Evolutionary conservation across 2,797 vertebrate species (phyloP), one percentile per base, ranked within the genome.

Genomic region (Clarias laeviceps): DNA sequence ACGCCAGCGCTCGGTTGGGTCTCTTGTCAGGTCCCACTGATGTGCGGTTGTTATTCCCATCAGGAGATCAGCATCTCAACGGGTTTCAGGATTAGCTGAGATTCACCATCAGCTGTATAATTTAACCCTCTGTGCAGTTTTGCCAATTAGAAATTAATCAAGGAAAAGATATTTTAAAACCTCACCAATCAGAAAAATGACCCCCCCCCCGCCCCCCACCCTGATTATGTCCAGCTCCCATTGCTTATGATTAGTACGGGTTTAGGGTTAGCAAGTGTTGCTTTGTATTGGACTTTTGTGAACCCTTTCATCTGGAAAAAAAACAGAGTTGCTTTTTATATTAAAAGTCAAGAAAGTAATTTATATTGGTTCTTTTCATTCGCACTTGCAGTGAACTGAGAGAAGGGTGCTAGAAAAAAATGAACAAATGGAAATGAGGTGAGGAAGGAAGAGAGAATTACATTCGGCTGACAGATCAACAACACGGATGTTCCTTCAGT

Each of bases 291-390:
- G 3, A 18, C 34, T 2, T 32, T 34, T 22, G 17, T 72, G 20
- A 40, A 70, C 20, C 37, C 37, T 50, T 27, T 12, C 5, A n/a
- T 73, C 40, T 73, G 40, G 12, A 72, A 72, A 40, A 40, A 24
- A n/a, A 5, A 74, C 29, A 76, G 54, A 62, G 17, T 50, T 66
- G 27, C 61, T 54, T 24, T 45, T 32, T 74, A n/a, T 6, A 73
- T 17, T 5, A 54, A 27, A 72, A 40, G 69, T 54, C 12, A 73
- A 78, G 79, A 65, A 37, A 24, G 66, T 68, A n/a, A 68, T 73
- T 85, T 79, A 73, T 69, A 66, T 66, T 15, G 59, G 77, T 73
- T 66, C 57, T 56, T 70, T 77, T 80, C 69, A 84, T 83, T 78
- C 85, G 54, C 65, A 86, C 70, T n/a, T 62, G 66, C 4, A 2